A percentile compares a stretch with the other conserved stretches of the same genome.
These are phyloP conservation scores for Lamproptera curius DNA, from an alignment of 2,888 invertebrate species.

Conservation along the genomic window DNA sequence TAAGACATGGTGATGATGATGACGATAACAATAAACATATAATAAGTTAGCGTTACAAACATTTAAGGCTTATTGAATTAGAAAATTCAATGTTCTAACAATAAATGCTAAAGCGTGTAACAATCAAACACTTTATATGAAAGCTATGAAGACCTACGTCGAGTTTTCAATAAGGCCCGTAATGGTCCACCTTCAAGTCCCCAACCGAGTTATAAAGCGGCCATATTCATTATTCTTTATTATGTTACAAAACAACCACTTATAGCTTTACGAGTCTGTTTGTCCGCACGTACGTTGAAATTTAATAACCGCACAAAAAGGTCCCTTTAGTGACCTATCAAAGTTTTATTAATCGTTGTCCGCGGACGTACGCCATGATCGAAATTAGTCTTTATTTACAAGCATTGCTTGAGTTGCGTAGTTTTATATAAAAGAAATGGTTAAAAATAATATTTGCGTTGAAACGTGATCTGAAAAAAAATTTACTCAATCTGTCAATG, in stretches of 20 bases:
- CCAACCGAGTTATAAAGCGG: slow-evolving; percentile 30
- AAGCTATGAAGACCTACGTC: slow-evolving; percentile 31
- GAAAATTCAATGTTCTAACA: too few species aligned
- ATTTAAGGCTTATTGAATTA: too few species aligned
- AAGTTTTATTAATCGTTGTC: slow-evolving; percentile 36
- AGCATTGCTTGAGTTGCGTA: neutral
- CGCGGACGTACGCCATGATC: slow-evolving; percentile 5
- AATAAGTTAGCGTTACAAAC: too few species aligned
- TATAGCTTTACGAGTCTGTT: slow-evolving; percentile 29
- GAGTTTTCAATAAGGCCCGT: slow-evolving; percentile 29
- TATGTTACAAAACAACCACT: slow-evolving; percentile 44
- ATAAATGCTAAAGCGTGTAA: too few species aligned
- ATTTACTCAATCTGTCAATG: too few species aligned
- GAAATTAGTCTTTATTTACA: slow-evolving; percentile 13
- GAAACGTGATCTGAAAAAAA: too few species aligned
- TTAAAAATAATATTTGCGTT: too few species aligned
- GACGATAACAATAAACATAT: too few species aligned
- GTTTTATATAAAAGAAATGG: too few species aligned
- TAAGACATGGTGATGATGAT: too few species aligned
- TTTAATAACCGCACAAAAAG: slow-evolving; percentile 37
- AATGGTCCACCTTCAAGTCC: slow-evolving; percentile 1
- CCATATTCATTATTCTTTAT: slow-evolving; percentile 42
- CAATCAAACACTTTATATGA: too few species aligned
- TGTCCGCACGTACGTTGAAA: slow-evolving; percentile 34
- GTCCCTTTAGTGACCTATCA: slow-evolving; percentile 34